A percentile compares a stretch with the other conserved stretches of the same genome.
phyloP scores from a whole-genome alignment of 2,888 invertebrate genomes.

The Acleris holmiana region DNA sequence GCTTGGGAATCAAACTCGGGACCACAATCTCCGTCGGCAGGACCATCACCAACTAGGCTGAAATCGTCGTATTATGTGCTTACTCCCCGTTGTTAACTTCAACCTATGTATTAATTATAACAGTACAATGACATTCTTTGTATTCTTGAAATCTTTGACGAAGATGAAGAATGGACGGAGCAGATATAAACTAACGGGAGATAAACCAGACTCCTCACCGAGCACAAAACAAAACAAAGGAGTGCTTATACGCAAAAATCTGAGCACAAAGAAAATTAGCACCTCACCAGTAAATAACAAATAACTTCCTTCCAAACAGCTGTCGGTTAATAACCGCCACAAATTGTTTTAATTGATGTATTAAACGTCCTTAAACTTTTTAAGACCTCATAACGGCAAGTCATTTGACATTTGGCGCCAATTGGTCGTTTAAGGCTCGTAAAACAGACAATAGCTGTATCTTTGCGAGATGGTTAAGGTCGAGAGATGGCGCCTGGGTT shows the following conservation, averaged over 20 bases:
- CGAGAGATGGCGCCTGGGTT: constrained; percentile 1
- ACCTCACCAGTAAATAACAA: constrained; percentile 7
- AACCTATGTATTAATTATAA: no score
- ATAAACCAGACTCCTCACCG: constrained; percentile 1
- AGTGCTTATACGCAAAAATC: constrained; percentile 12
- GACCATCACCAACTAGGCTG: no score
- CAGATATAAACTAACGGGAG: background rate
- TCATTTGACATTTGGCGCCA: constrained; percentile 3
- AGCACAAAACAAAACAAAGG: constrained; percentile 5
- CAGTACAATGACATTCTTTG: no score
- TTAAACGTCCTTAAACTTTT: constrained; percentile 16
- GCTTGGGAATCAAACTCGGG: no score
- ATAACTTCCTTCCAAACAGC: background rate
- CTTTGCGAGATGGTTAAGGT: background rate
- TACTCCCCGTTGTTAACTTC: no score
- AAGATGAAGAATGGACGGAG: background rate
- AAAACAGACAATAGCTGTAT: constrained; percentile 14
- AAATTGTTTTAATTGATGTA: constrained; percentile 14
- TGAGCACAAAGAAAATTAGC: constrained; percentile 11
- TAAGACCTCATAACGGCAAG: background rate
- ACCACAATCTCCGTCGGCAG: no score
- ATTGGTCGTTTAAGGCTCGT: constrained; percentile 7
- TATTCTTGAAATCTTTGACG: background rate
- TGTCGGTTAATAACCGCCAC: constrained; percentile 11
- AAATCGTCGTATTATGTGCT: no score